Base-by-base conservation (phyloP, 2,888 invertebrate genomes). In the Enchytraeus crypticus region DNA sequence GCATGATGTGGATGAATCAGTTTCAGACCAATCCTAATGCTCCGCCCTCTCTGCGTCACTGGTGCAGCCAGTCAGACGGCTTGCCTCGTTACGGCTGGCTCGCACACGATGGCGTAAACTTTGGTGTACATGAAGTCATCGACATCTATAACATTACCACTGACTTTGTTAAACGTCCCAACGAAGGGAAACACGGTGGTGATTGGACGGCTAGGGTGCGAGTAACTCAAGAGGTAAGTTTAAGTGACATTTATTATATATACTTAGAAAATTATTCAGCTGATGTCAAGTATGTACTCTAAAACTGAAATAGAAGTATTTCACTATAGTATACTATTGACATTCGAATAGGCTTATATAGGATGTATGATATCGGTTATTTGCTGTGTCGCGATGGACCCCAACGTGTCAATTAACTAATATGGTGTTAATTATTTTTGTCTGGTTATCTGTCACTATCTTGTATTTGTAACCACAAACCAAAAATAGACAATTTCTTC, bases 1-100 rank as follows among this genome's bases (percentile, higher is more conserved):
- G 96, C 0, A 81, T 95, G 21, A 92, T 95, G 92, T 96, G 95
- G 96, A 92, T 96, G 75, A 86, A 88, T 66, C 88, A 83, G 69
- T 67, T 73, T n/a, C 68, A 68, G 5, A 61, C 34, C 4, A 61
- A 65, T 34, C n/a, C n/a, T n/a, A n/a, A n/a, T n/a, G 88, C 88
- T 66, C 87, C 87, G 66, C 89, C 90, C 0, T 85, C 90, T 43
- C 84, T 89, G 81, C 67, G 92, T 66, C 93, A 96, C 77, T 91
- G 90, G 89, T 96, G 95, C 76, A 89, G 92, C 61, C 90, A 92
- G 57, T 76, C 73, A 18, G 78, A 79, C 67, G 64, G 66, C 2
- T 65, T 78, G n/a, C 66, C 67, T 5, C 70, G 86, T 47, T 87
- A 92, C 74, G 89, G 90, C 0, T 98, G 98, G 98, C 78, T 86